Base-by-base conservation (phyloP, 2,113 vertebrate genomes). In the Syngnathus floridae region DNA sequence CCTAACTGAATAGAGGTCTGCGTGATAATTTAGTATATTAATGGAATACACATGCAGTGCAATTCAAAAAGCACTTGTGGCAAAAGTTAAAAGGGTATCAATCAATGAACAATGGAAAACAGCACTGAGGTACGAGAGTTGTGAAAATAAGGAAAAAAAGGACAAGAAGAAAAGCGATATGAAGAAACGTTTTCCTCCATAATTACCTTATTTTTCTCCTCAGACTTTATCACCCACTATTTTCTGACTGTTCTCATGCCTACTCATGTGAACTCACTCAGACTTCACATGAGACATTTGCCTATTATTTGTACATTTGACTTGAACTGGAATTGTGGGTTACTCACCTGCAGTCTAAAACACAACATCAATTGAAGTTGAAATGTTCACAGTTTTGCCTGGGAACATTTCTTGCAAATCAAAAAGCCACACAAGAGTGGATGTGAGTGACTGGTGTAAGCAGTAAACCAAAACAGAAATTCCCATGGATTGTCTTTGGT, bases 81-180 rank as follows among this genome's bases (percentile, higher is more conserved):
- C 46, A 0, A 73, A 46, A 64, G 67, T 67, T 76, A 67, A 73
- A 48, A 76, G 74, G 62, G 51, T 45, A 31, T 31, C 26, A 31
- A 54, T 55, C 56, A 46, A 31, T 45, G 51, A 73, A 78, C 35
- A 58, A 31, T 31, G 26, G 49, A 66, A 38, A 66, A 71, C 57
- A 21, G 21, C 14, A 70, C 45, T n/a, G 61, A 66, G 3, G 16
- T 48, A 35, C 3, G n/a, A 13, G 14, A 57, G 41, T 17, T 13
- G 3, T 62, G 66, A 35, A 26, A 26, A 19, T 41, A 35, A 64
- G 26, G 12, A 16, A 60, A 13, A 1, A 37, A 35, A 37, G 56
- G 16, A 1, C 31, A 35, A 58, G 35, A 41, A 21, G 37, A 9
- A 49, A 9, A 68, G 54, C 58, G 54, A 54, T 46, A 19, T 7